These are phyloP conservation scores for Spea hammondii DNA, from an alignment of 2,797 vertebrate genomes.

Conservation along the genomic window DNA sequence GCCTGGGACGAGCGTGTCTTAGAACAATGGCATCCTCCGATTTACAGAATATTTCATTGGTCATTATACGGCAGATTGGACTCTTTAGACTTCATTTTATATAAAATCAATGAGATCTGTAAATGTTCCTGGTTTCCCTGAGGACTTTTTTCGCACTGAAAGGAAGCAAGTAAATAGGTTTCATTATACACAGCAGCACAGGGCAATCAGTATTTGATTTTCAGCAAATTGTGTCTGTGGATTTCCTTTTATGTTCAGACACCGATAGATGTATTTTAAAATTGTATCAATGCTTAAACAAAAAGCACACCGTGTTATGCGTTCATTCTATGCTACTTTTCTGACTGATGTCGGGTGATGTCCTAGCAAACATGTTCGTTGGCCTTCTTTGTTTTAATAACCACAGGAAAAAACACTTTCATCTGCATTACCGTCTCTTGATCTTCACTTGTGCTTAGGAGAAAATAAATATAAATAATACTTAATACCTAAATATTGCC, in stretches of 20 bases:
- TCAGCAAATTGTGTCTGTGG: constrained; percentile 47
- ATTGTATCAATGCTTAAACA: constrained; percentile 27
- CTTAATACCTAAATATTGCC: too few species aligned
- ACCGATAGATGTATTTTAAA: constrained; percentile 42
- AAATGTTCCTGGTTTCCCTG: constrained; percentile 41
- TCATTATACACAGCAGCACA: constrained; percentile 50
- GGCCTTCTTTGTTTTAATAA: too few species aligned
- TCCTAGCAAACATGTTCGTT: neutral
- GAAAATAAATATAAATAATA: too few species aligned
- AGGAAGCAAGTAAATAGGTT: constrained; percentile 50
- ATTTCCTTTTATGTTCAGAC: constrained; percentile 43
- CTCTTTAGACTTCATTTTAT: constrained; percentile 46
- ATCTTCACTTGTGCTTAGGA: neutral
- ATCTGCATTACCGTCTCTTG: too few species aligned
- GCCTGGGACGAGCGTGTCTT: constrained; percentile 1
- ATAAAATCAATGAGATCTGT: constrained; percentile 50
- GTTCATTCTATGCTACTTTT: neutral
- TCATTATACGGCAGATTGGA: constrained; percentile 36
- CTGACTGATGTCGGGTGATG: neutral
- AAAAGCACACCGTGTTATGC: constrained; percentile 10
- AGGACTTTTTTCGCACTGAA: constrained; percentile 37
- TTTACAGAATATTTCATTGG: constrained; percentile 32
- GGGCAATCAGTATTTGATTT: constrained; percentile 52
- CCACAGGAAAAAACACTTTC: too few species aligned
- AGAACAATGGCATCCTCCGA: constrained; percentile 23